These are phyloP conservation scores for Nerophis ophidion DNA, from an alignment of 2,113 vertebrate species.

Conservation along the genomic window DNA sequence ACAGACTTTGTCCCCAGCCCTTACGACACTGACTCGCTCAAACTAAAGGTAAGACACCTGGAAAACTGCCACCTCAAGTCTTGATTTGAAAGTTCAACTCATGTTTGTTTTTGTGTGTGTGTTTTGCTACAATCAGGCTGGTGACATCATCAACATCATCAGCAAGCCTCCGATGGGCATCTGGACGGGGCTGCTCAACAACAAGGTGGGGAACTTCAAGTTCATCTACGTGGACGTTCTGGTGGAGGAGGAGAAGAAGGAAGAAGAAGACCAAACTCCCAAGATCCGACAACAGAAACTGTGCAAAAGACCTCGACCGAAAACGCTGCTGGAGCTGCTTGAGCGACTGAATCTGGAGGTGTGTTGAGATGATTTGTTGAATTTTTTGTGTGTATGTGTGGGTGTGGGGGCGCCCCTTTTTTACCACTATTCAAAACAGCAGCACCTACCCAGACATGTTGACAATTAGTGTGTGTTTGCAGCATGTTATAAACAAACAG, in stretches of 20 bases:
- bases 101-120: background rate
- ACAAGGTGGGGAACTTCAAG: constrained; percentile 96
- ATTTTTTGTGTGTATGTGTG: background rate
- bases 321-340: constrained; percentile 85
- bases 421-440: too few species aligned
- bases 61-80: background rate
- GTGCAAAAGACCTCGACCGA: constrained; percentile 74
- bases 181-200: constrained; percentile 92
- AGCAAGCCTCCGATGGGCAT: constrained; percentile 96
- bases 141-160: constrained; percentile 93
- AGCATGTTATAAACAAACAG: too few species aligned
- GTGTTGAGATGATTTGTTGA: constrained; percentile 14
- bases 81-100: background rate
- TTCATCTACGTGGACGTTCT: constrained; percentile 92
- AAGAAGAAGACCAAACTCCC: constrained; percentile 76
- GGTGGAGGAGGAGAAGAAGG: constrained; percentile 75
- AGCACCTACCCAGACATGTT: too few species aligned
- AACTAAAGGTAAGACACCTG: constrained; percentile 82
- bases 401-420: too few species aligned
- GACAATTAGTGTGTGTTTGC: too few species aligned
- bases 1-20: constrained; percentile 94
- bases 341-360: constrained; percentile 85
- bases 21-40: constrained; percentile 93
- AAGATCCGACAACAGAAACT: constrained; percentile 74
- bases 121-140: constrained; percentile 68